Base-by-base conservation (phyloP, 2,113 vertebrate species). In the Merops nubicus region DNA sequence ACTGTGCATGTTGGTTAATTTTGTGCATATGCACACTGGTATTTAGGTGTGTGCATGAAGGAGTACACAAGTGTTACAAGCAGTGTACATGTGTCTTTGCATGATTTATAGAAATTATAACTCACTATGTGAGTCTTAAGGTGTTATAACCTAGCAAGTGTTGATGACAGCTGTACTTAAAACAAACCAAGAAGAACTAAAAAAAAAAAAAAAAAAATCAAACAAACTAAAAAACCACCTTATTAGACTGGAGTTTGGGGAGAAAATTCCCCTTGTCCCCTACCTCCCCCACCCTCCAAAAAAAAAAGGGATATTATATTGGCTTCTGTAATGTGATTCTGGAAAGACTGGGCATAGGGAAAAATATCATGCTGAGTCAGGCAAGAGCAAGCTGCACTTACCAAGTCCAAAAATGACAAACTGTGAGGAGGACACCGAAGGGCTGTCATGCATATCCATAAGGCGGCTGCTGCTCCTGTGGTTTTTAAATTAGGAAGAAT, bases 401-500 rank as follows among this genome's bases (percentile, higher is more conserved):
- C 63, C 45, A 67, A 92, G 72, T 88, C 67, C 82, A 94, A 94
- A 94, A 88, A 70, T n/a, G 67, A 94, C 79, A 96, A 82, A 91
- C 12, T 11, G 45, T 23, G 40, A 65, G 34, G 57, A 92, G 80
- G 74, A 65, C 88, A 73, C 40, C 47, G 75, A 53, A 89, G 42
- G 5, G 6, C 82, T 77, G 63, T 77, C 45, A 18, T 34, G 18
- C 42, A 22, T 68, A 89, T 54, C 91, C 70, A 42, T 57, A 76
- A 50, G 88, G 78, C 31, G 10, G 25, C 77, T 34, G 47, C 1
- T 50, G 47, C 68, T 86, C 64, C 60, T 91, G 95, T 2, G 38
- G 51, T 81, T 95, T 97, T 96, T 86, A 54, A 84, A 72, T 86
- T 90, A 43, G 54, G 87, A 85, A 73, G 63, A 92, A 96, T 83